Evolutionary conservation across 2,888 invertebrate genomes (phyloP), one percentile per base, ranked within the genome.

Genomic region (Amitus sp.): DNA sequence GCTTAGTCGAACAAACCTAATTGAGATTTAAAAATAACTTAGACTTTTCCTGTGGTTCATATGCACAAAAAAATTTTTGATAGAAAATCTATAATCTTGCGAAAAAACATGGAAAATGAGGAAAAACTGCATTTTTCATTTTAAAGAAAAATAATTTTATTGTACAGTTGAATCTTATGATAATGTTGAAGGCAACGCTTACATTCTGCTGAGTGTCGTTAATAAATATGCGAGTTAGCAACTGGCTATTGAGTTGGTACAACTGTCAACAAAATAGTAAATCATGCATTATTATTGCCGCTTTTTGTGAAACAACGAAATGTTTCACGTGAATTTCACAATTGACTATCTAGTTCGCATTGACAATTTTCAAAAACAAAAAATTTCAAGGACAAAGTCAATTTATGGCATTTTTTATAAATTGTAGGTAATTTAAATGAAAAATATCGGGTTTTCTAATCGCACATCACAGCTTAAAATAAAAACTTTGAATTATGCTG

Each of bases 101-200:
- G 23, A 23, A 7, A 23, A 23, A 23, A 23, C 23, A 23, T 5
- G 23, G n/a, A n/a, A n/a, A n/a, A n/a, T n/a, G n/a, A n/a, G n/a
- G n/a, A n/a, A 23, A 23, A 7, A 3, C 23, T 23, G 23, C 19
- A 43, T 23, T 34, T 30, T 42, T n/a, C n/a, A 58, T 47, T 48
- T 47, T 51, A 59, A 56, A 47, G 15, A 58, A 62, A 57, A 62
- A 54, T 50, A 62, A 62, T 57, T 53, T 50, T 51, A 54, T 57
- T 23, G 27, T 53, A 62, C 54, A 54, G 39, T 63, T 46, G 40
- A 40, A 47, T 57, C 52, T 9, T 42, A n/a, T 17, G 15, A 15
- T 28, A 33, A 60, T 40, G 20, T 55, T 43, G 39, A 42, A 49
- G 20, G 37, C 20, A 45, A 27, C n/a, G 12, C 23, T 47, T 58